Evolutionary conservation across 2,113 vertebrate genomes (phyloP).

Genomic region (Hypomesus transpacificus): DNA sequence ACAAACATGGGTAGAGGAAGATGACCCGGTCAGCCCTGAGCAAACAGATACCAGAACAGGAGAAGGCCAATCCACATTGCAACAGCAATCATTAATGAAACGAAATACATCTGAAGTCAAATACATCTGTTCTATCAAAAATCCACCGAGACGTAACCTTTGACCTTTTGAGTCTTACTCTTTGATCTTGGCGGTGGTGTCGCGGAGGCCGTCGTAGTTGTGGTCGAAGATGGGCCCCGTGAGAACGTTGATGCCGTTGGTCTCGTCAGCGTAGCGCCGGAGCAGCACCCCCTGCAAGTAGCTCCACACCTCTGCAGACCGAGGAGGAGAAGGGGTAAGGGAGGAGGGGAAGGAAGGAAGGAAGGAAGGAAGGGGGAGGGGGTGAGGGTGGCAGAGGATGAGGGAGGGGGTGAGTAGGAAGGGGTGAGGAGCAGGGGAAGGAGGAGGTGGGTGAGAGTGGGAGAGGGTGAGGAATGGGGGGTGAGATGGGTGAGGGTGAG

Average conservation of each 20-base stretch:
- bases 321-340: neutral
- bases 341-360: neutral
- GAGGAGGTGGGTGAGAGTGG: neutral
- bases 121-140: neutral
- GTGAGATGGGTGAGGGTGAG: neutral
- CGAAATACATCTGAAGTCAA: neutral
- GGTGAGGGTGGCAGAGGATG: neutral
- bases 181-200: slow-evolving; percentile 80
- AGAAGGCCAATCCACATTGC: neutral
- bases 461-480: no score
- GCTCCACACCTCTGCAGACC: slow-evolving; percentile 76
- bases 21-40: neutral
- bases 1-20: neutral
- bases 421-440: neutral
- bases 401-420: neutral
- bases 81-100: neutral
- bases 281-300: slow-evolving; percentile 81
- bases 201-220: slow-evolving; percentile 80
- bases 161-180: slow-evolving; percentile 68
- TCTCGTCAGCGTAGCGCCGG: slow-evolving; percentile 76
- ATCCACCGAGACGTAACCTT: neutral
- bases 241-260: slow-evolving; percentile 81
- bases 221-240: slow-evolving; percentile 85
- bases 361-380: neutral
- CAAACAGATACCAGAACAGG: neutral